A percentile compares a stretch with the other conserved stretches of the same genome.
Conservation (phyloP, 2,888 invertebrate genomes). For the Eudemis profundana region DNA sequence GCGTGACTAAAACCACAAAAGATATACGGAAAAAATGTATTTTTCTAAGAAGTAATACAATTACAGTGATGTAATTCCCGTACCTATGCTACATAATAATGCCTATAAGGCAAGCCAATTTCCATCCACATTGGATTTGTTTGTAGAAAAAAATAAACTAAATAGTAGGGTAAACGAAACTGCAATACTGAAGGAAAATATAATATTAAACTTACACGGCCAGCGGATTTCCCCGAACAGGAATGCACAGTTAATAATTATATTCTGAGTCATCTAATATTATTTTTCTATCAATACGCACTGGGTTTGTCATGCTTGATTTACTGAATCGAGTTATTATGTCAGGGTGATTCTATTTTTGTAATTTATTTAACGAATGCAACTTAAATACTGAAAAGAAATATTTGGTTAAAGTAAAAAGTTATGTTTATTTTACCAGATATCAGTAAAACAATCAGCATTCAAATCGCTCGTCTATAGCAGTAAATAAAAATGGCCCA, state of each 20-base stretch:
- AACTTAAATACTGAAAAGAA: too few relatives aligned
- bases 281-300: not conserved
- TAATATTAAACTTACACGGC: not conserved
- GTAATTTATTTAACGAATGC: too few relatives aligned
- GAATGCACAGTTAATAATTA: not conserved
- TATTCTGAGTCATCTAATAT: not conserved
- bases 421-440: not conserved
- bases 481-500: conserved; percentile 11
- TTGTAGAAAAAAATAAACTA: conserved; percentile 2
- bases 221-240: not conserved
- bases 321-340: not conserved
- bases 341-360: too few relatives aligned
- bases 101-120: not conserved
- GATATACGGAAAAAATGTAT: not conserved
- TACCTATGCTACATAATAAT: not conserved
- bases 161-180: conserved; percentile 19
- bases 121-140: not conserved
- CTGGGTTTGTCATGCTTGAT: not conserved
- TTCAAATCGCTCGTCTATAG: conserved; percentile 55
- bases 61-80: not conserved
- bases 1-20: not conserved
- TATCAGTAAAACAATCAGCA: conserved; percentile 6
- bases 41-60: not conserved
- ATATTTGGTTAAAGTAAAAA: not conserved
- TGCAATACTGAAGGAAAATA: conserved; percentile 3